Base-by-base conservation (phyloP, 2,888 invertebrate genomes). In the Prenolepis imparis region DNA sequence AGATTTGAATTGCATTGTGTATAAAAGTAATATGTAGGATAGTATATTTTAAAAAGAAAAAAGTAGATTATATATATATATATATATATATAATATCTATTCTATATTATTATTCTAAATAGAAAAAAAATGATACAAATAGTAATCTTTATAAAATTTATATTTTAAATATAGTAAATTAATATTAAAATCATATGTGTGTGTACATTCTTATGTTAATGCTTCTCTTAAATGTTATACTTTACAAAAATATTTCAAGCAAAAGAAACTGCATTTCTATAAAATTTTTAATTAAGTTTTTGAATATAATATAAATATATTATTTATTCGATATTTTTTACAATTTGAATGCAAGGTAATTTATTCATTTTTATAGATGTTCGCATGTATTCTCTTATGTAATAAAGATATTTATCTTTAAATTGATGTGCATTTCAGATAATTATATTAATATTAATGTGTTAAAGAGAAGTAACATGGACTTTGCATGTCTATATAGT, bases 1-100 rank as follows among this genome's bases (percentile, higher is more conserved):
- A 39, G 39, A 67, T 57, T 67, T 77, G 77, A 77, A 70, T 70
- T 12, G 57, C n/a, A 78, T 78, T 78, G 68, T 68, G 59, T 48
- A 36, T 32, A 59, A 44, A 68, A 59, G 59, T 59, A 68, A 68
- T 55, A 55, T 55, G 28, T 18, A 32, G 28, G 68, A 59, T 44
- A 39, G 5, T 66, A 32, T 32, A 48, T 48, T 44, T 18, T 48
- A n/a, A 48, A 18, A 6, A 18, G 8, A n/a, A 48, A 48, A 48
- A n/a, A 48, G 11, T 28, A 28, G 28, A 3, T 28, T 28, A 28
- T n/a, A n/a, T n/a, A n/a, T n/a, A n/a, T n/a, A n/a, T n/a, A n/a
- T n/a, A n/a, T n/a, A n/a, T n/a, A n/a, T n/a, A n/a, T n/a, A n/a
- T n/a, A n/a, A n/a, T n/a, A n/a, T n/a, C n/a, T n/a, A n/a, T n/a